Evolutionary conservation across 2,888 invertebrate genomes (phyloP).

Genomic region (Torymus tubicola): DNA sequence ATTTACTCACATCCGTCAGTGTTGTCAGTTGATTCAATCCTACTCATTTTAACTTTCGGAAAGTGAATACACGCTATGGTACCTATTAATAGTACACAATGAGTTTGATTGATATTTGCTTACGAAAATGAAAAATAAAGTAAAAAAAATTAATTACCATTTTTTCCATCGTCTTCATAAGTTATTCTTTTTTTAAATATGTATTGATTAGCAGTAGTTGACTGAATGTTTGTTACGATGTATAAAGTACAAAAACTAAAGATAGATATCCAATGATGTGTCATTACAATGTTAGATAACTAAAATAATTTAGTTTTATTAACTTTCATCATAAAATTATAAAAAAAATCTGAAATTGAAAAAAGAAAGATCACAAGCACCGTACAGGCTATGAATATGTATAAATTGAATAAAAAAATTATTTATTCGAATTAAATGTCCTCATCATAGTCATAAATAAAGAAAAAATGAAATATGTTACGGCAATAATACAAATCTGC

Average conservation of each 20-base stretch:
- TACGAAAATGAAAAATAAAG: background rate
- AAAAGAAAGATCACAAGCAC: too few relatives aligned
- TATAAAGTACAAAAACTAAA: background rate
- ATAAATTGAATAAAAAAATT: too few relatives aligned
- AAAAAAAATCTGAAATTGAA: background rate
- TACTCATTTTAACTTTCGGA: background rate
- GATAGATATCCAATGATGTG: background rate
- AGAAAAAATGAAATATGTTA: too few relatives aligned
- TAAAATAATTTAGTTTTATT: too few relatives aligned
- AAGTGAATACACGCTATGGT: background rate
- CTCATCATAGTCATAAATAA: too few relatives aligned
- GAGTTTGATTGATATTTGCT: background rate
- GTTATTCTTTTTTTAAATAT: background rate
- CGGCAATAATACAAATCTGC: too few relatives aligned
- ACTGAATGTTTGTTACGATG: background rate
- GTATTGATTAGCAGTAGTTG: background rate
- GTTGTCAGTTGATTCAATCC: too few relatives aligned
- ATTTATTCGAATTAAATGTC: too few relatives aligned
- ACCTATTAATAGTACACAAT: background rate
- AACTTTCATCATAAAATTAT: too few relatives aligned
- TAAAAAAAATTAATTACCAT: constrained; percentile 2
- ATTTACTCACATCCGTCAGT: too few relatives aligned
- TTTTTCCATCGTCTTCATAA: background rate
- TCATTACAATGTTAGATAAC: background rate
- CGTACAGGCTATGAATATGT: too few relatives aligned